phyloP scores from a whole-genome alignment of 2,888 invertebrate genomes.

The Stenodera caucasica region DNA sequence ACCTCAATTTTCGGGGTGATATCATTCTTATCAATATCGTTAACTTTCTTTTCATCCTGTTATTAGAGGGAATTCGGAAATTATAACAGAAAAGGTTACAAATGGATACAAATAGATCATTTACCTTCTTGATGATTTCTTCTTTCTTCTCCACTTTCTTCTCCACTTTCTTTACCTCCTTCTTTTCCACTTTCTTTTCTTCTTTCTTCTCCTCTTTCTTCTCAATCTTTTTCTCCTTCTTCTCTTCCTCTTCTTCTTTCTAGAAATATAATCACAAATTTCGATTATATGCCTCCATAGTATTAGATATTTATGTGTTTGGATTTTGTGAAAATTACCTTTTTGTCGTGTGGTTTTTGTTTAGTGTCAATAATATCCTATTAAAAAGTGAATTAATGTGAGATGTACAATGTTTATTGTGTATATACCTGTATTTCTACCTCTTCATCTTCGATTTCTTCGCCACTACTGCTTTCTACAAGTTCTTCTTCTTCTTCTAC shows the following conservation, averaged over 20 bases:
- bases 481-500: constrained; percentile 54
- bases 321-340: constrained; percentile 55
- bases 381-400: constrained; percentile 14
- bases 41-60: constrained; percentile 49
- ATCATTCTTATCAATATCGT: constrained; percentile 49
- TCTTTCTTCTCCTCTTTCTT: constrained; percentile 41
- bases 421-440: constrained; percentile 37
- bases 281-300: neutral
- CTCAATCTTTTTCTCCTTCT: constrained; percentile 45
- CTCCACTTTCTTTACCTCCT: constrained; percentile 13
- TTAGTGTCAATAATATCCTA: constrained; percentile 20
- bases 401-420: constrained; percentile 12
- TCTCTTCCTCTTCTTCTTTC: constrained; percentile 48
- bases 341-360: constrained; percentile 21
- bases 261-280: constrained; percentile 25
- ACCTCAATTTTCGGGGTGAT: constrained; percentile 46
- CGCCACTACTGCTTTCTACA: constrained; percentile 37
- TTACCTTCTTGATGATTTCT: neutral
- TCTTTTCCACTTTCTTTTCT: constrained; percentile 47
- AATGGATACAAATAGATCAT: neutral
- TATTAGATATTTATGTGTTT: constrained; percentile 38
- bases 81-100: neutral
- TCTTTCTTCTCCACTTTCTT: constrained; percentile 1
- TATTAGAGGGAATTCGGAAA: constrained; percentile 27
- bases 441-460: constrained; percentile 51